Percentiles rank a stretch among this genome's conserved stretches.
phyloP scores from a whole-genome alignment of 2,797 vertebrate species.

The Gallinago nigripennis region DNA sequence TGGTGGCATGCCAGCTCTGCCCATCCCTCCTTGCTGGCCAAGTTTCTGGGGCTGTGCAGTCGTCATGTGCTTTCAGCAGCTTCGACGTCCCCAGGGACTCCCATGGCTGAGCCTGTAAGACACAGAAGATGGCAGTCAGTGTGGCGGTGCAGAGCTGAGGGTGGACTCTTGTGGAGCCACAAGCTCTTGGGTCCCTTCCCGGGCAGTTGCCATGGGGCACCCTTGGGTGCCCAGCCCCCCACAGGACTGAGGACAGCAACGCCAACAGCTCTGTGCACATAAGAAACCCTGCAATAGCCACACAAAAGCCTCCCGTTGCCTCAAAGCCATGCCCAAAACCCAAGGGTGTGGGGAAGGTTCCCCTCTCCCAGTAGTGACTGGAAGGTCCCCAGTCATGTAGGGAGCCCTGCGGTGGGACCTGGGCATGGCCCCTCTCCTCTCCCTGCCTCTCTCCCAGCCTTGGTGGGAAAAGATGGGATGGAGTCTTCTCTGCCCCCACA shows the following conservation, averaged over 20 bases:
- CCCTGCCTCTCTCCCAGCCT: neutral
- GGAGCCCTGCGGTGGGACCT: neutral
- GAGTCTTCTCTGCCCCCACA: neutral
- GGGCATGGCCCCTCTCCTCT: neutral
- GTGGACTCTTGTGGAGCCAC: neutral
- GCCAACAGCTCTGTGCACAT: neutral
- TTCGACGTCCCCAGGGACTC: neutral
- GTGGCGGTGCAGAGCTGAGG: fast-evolving
- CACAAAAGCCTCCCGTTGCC: neutral
- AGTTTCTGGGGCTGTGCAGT: neutral
- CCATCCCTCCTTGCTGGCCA: fast-evolving
- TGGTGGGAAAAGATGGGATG: neutral
- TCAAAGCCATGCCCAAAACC: neutral
- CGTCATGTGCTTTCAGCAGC: neutral
- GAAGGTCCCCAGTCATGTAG: fast-evolving
- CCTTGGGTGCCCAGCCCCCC: neutral
- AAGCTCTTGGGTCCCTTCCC: neutral
- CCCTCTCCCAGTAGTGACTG: neutral
- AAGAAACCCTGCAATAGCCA: fast-evolving
- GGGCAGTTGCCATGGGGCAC: neutral
- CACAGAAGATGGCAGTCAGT: neutral
- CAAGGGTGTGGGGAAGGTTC: fast-evolving
- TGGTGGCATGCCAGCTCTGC: neutral
- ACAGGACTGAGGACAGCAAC: neutral
- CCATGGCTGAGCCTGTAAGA: constrained; percentile 1